Base-by-base conservation (phyloP, 1,140 invertebrate genomes). In the Lucilia sericata region DNA sequence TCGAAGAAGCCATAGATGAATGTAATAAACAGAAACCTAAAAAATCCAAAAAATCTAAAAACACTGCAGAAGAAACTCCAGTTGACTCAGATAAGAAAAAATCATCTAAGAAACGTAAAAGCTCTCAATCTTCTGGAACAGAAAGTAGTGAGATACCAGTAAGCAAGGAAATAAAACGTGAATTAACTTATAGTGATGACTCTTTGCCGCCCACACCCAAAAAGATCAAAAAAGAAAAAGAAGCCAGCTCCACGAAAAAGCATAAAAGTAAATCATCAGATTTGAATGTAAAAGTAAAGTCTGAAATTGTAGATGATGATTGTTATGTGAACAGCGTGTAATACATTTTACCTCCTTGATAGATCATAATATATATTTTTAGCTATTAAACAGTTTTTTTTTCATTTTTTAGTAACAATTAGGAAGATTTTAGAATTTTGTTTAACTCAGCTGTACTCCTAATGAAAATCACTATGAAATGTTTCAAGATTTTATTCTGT, bases 81-180 rank as follows among this genome's bases (percentile, higher is more conserved):
- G 8, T 17, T 3, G 81, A 82, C n/a, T n/a, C 51, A n/a, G 7
- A 10, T n/a, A 47, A 5, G 5, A 82, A 70, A 60, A 70, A 82
- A 65, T 65, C 74, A 17, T 42, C 81, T 0, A 85, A 83, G 14
- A 85, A 83, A 74, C 80, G 84, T 14, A 85, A 83, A 74, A 83
- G 60, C 17, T 82, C 47, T 3, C 5, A 42, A 7, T 42, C 42
- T 42, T 14, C 51, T 14, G 13, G 1, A 65, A 17, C 55, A 30
- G 30, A 21, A 70, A 5, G 5, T 25, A 70, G n/a, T 5, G 3
- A 21, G 25, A 30, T 30, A 30, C 25, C 25, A 30, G 25, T 30
- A 30, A 30, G 3, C 25, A 60, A 25, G 9, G 21, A 70, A 21
- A 70, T 70, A 5, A 70, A 70, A 70, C n/a, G n/a, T 8, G 76